Evolutionary conservation across 2,797 vertebrate genomes (phyloP).

Genomic region (Dryobates pubescens): DNA sequence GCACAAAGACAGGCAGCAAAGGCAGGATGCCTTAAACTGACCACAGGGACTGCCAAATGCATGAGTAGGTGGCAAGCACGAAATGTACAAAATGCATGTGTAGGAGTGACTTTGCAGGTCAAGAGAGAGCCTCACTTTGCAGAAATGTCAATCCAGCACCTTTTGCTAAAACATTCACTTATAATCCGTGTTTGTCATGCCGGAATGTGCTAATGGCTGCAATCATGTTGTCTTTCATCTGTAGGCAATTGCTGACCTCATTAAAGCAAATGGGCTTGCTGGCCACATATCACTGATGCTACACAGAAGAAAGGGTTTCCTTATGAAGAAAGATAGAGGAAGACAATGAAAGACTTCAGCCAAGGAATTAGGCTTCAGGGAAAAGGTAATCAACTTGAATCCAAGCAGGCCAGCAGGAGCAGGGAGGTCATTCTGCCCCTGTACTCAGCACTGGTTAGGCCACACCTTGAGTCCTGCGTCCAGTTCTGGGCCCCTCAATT

Average conservation of each 20-base stretch:
- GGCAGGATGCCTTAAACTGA: background rate
- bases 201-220: constrained; percentile 40
- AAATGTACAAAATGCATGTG: background rate
- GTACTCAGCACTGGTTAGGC: too few relatives aligned
- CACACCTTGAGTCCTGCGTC: too few relatives aligned
- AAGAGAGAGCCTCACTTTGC: background rate
- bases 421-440: too few relatives aligned
- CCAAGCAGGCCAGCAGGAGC: background rate
- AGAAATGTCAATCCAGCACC: constrained; percentile 26
- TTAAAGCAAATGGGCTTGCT: constrained; percentile 25
- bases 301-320: background rate
- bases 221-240: constrained; percentile 53
- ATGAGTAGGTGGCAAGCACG: background rate
- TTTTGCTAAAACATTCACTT: constrained; percentile 25
- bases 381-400: background rate
- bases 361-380: background rate
- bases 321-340: background rate
- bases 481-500: too few relatives aligned
- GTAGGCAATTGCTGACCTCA: constrained; percentile 30
- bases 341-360: background rate
- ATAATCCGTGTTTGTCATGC: constrained; percentile 24
- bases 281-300: background rate
- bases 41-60: background rate
- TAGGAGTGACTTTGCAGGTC: background rate
- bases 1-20: background rate